Evolutionary conservation across 2,888 invertebrate species (phyloP), one percentile per base, ranked within the genome.

Genomic region (Hermaeophaga mercurialis): DNA sequence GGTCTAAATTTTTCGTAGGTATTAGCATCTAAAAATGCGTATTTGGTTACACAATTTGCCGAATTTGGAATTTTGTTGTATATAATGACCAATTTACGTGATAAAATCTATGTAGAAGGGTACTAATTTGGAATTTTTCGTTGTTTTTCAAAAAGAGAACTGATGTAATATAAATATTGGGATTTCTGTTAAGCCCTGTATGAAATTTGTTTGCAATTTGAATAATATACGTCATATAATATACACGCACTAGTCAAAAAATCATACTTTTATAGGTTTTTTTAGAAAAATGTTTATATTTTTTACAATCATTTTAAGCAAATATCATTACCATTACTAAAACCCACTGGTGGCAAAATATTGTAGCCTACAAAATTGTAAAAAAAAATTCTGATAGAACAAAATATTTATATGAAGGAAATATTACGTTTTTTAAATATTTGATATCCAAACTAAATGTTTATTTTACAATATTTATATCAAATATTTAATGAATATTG

Each of bases 211-310:
- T 33, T 26, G 31, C 31, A 50, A 28, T 8, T 11, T 43, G 18
- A 31, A 43, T 17, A 17, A 31, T 47, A 47, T 58, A 48, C 36
- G 31, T 47, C 41, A 53, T 28, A 44, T 46, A 41, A 24, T 44
- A 46, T 45, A 43, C 17, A 34, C 55, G 58, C 52, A 58, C 58
- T 50, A 50, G 58, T 46, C 58, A 58, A 50, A 15, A 48, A 58
- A 22, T 61, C 52, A 58, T 61, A 49, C 19, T 50, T 58, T 60
- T 60, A 48, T 57, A 53, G 54, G 55, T 36, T 52, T 58, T 55
- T 61, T 56, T 61, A 55, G 36, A 58, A 24, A 43, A 50, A 50
- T 34, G 26, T 46, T 44, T 43, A 58, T 58, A 58, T 61, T 61
- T 61, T 58, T 44, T 54, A 49, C 58, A 50, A 31, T 58, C 44